Evolutionary conservation across 2,888 invertebrate genomes (phyloP).

Genomic region (Asteroscopus sphinx): DNA sequence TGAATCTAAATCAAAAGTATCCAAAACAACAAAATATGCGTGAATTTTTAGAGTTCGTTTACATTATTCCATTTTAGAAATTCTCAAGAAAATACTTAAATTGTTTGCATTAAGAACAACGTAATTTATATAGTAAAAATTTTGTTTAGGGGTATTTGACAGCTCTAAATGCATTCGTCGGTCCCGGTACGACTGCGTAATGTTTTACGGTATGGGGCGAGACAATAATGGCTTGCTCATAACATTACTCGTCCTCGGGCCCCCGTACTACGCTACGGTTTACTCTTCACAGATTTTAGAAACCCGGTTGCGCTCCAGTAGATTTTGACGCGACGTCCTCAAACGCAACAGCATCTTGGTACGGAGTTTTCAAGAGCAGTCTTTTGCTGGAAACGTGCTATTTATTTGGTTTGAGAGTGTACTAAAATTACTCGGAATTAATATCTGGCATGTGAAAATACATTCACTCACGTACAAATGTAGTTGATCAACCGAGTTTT

Average conservation of each 20-base stretch:
- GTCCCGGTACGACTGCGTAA: conserved; percentile 86
- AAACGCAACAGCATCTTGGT: conserved; percentile 65
- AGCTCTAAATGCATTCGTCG: conserved; percentile 79
- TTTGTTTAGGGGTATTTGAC: conserved; percentile 72
- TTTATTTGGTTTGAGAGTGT: conserved; percentile 76
- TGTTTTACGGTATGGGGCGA: conserved; percentile 90
- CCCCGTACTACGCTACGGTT: conserved; percentile 79
- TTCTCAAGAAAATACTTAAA: conserved; percentile 33
- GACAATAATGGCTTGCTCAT: conserved; percentile 90
- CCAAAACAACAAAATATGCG: conserved; percentile 16
- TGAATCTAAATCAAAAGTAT: conserved; percentile 17
- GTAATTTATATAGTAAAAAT: conserved; percentile 50
- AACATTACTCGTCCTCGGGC: conserved; percentile 88
- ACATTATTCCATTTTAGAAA: conserved; percentile 28
- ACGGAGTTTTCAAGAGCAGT: conserved; percentile 75
- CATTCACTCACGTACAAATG: conserved; percentile 58
- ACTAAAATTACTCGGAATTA: conserved; percentile 75
- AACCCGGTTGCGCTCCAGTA: conserved; percentile 56
- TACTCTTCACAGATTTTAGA: conserved; percentile 71
- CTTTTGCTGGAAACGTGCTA: conserved; percentile 72
- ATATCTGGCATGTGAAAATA: conserved; percentile 70
- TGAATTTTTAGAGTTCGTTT: conserved; percentile 18
- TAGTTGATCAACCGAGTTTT: conserved; percentile 46
- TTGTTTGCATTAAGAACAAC: conserved; percentile 42
- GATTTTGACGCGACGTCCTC: conserved; percentile 48